Percentiles rank a stretch among this genome's conserved stretches.
These are phyloP conservation scores for Bicyclus anynana DNA, from an alignment of 1,140 invertebrate genomes.

Conservation along the genomic window DNA sequence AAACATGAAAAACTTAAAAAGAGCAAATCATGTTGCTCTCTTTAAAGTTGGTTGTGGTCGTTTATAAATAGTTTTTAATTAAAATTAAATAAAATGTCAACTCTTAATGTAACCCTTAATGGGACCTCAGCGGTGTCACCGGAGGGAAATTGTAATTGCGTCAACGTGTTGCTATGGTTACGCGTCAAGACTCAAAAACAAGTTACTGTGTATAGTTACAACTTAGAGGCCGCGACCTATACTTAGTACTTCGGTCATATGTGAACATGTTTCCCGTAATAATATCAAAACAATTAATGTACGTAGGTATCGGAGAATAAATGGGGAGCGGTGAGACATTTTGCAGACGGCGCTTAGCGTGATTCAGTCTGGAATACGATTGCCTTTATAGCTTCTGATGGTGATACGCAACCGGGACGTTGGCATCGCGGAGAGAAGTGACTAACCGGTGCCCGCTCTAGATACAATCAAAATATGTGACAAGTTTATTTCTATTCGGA, in stretches of 20 bases:
- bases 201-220: no score
- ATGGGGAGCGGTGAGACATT: conserved; percentile 68
- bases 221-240: no score
- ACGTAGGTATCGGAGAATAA: conserved; percentile 42
- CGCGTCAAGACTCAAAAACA: no score
- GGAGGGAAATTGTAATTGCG: no score
- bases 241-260: conserved; percentile 1
- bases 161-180: no score
- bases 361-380: conserved; percentile 69
- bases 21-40: no score
- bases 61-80: no score
- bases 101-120: no score
- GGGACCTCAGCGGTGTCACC: no score
- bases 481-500: conserved; percentile 76
- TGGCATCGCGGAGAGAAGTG: conserved; percentile 69
- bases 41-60: no score
- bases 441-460: conserved; percentile 72
- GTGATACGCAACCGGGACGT: conserved; percentile 53
- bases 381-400: conserved; percentile 69
- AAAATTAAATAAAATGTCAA: no score
- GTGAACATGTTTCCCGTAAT: conserved; percentile 16
- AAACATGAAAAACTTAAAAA: no score
- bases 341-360: conserved; percentile 74
- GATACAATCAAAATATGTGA: conserved; percentile 76
- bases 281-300: conserved; percentile 23